Percentiles rank a stretch among this genome's conserved stretches.
Conservation (phyloP, 2,113 vertebrate genomes). For the Lepisosteus oculatus region DNA sequence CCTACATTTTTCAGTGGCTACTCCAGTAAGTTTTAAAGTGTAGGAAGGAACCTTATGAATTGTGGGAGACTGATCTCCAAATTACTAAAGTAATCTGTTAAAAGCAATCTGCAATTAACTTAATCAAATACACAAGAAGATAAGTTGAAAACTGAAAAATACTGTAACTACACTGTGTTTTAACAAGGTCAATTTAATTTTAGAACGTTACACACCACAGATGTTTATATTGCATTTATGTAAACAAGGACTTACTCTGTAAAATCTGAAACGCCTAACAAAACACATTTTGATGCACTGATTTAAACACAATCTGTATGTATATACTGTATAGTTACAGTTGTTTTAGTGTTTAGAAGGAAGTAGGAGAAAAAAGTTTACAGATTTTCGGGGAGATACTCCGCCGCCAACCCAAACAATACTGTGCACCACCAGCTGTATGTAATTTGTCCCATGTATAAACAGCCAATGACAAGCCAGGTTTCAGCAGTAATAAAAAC, state of each 20-base stretch:
- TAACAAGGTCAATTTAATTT: too few species aligned
- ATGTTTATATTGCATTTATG: background rate
- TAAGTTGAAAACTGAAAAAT: too few species aligned
- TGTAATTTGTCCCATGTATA: background rate
- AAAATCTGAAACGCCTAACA: background rate
- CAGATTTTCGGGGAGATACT: conserved; percentile 17
- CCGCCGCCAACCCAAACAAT: conserved; percentile 12
- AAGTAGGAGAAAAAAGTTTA: conserved; percentile 23
- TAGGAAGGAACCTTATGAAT: too few species aligned
- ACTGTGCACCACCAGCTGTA: background rate
- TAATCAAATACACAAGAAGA: too few species aligned
- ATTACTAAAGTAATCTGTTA: too few species aligned
- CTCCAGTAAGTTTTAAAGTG: too few species aligned
- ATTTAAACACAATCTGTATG: background rate
- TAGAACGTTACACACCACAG: background rate
- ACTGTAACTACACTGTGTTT: too few species aligned
- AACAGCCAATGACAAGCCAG: background rate
- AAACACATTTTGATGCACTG: background rate
- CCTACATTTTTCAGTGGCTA: too few species aligned
- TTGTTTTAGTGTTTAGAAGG: background rate
- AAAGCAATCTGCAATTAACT: too few species aligned
- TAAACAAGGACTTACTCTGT: background rate
- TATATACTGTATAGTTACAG: background rate
- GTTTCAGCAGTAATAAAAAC: background rate
- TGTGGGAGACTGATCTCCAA: too few species aligned